Evolutionary conservation across 2,113 vertebrate species (phyloP), one percentile per base, ranked within the genome.

Genomic region (Sterrhoptilus dennistouni): DNA sequence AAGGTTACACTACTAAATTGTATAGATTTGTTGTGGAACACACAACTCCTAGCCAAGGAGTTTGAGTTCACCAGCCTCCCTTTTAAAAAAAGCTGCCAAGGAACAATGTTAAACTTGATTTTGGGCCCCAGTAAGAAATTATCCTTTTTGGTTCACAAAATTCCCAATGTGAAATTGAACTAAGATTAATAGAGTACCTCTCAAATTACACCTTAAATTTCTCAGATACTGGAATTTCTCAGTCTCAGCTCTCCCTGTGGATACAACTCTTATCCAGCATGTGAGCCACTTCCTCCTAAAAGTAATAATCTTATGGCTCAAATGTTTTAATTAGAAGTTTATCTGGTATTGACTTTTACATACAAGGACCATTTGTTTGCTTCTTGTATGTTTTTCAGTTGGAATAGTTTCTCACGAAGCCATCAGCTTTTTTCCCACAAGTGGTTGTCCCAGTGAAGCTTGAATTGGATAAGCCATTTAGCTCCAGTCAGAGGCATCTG

Each of bases 1-100:
- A 27, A 53, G 8, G 31, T 9, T 27, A 44, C 25, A n/a, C 5
- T 42, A 33, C 35, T 68, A 31, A 59, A 59, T 59, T 47, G 2
- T 9, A 42, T 5, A 27, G 23, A n/a, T 16, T 45, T 38, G 9
- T 61, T 11, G 38, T 2, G 3, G 57, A 57, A 19, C 5, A 27
- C 14, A 38, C 4, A 65, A 1, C 4, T 50, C 13, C 27, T 40
- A 81, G 15, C 5, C 4, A 7, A 53, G 14, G 17, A 4, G 2
- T 57, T 60, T 72, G 33, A 61, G 14, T 44, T 69, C 22, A 57
- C 2, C 15, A 44, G 8, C 31, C 57, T 13, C 8, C 3, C 4
- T 70, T 53, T 35, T n/a, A 20, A 33, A 10, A 40, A 78, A 50
- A 2, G 2, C 7, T 63, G 3, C 17, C 53, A 84, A 12, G 4